These are phyloP conservation scores for Microctenopoma lineatum DNA, from an alignment of 2,797 vertebrate genomes.

Conservation along the genomic window DNA sequence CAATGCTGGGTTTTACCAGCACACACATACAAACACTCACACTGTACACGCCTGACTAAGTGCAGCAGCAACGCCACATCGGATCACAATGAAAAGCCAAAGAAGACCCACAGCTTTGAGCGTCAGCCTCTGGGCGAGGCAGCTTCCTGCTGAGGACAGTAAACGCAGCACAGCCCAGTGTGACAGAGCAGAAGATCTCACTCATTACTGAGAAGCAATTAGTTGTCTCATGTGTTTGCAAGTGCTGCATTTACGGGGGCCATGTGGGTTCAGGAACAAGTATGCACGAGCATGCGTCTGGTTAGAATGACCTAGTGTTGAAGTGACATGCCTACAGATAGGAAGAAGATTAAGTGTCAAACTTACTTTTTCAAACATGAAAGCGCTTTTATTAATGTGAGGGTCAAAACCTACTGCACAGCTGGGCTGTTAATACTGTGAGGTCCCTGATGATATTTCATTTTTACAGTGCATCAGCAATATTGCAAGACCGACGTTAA, in stretches of 20 bases:
- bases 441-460: no score
- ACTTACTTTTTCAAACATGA: neutral
- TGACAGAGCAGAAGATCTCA: constrained; percentile 42
- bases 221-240: constrained; percentile 1
- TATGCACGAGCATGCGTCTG: neutral
- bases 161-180: constrained; percentile 33
- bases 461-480: neutral
- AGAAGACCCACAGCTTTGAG: constrained; percentile 48
- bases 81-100: constrained; percentile 44
- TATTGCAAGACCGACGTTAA: neutral
- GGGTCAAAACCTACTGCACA: neutral
- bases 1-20: neutral
- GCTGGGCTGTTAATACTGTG: neutral
- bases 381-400: neutral
- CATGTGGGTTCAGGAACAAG: neutral
- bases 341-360: neutral
- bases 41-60: constrained; percentile 35
- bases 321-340: neutral
- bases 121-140: constrained; percentile 18
- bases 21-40: constrained; percentile 23
- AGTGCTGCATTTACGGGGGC: neutral
- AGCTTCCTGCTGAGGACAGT: constrained; percentile 55
- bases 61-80: constrained; percentile 46
- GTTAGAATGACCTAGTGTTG: neutral
- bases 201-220: constrained; percentile 24